Evolutionary conservation across 2,888 invertebrate species (phyloP).

Genomic region (Brachynemurus nebulosus): DNA sequence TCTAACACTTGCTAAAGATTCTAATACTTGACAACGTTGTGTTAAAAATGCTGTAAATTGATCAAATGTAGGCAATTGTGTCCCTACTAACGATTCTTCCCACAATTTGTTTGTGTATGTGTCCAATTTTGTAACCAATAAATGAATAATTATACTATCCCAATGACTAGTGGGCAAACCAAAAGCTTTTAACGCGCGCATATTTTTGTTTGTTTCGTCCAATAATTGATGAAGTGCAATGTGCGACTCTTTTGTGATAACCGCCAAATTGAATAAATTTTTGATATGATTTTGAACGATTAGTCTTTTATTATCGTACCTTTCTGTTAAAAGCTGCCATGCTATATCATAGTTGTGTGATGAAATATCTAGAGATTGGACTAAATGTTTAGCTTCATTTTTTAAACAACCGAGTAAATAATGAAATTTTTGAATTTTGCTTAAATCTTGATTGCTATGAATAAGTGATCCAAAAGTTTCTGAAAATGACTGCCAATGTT

Average conservation of each 20-base stretch:
- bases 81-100: slow-evolving; percentile 1
- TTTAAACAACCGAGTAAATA: slow-evolving; percentile 6
- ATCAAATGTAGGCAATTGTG: background rate
- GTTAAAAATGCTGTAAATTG: background rate
- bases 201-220: background rate
- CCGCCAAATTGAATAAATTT: background rate
- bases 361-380: slow-evolving; percentile 4
- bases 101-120: background rate
- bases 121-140: background rate
- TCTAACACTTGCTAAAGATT: too few relatives aligned
- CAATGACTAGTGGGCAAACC: background rate
- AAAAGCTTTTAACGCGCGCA: background rate
- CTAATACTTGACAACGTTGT: background rate
- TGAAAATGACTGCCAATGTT: slow-evolving; percentile 10
- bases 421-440: slow-evolving; percentile 12
- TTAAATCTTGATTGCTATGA: slow-evolving; percentile 4
- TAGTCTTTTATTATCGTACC: slow-evolving; percentile 3
- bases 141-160: slow-evolving; percentile 2
- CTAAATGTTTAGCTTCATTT: slow-evolving; percentile 3
- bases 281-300: slow-evolving; percentile 5
- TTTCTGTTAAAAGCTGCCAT: background rate
- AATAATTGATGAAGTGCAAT: too few relatives aligned
- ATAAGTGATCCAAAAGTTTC: slow-evolving; percentile 9
- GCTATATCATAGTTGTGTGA: slow-evolving; percentile 9
- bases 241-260: background rate